Base-by-base conservation (phyloP, 2,797 vertebrate species). In the Anabacerthia variegaticeps region DNA sequence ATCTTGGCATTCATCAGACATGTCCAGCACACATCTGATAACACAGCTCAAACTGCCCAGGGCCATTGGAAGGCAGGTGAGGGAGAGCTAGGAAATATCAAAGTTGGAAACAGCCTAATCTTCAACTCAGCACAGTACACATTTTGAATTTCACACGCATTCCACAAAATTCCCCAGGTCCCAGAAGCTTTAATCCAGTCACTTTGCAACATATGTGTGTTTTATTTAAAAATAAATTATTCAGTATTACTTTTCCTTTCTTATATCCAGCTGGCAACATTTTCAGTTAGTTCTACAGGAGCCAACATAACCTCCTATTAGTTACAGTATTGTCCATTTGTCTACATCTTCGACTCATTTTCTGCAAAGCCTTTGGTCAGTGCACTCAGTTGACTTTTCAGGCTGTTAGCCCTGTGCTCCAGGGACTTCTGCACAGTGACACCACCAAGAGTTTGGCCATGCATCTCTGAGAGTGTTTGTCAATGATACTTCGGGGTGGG, bases 161-260 rank as follows among this genome's bases (percentile, higher is more conserved):
- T 83, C 92, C 77, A 91, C 75, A 68, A 22, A 90, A 91, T 58
- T 95, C 95, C 95, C 89, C 54, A 39, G 61, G 91, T 85, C 94
- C 83, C 94, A 44, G 76, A 93, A 94, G 95, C 93, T 95, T 96
- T 96, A 94, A 95, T 94, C 85, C 95, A 91, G 82, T 88, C 94
- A 88, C 92, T 97, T 95, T 81, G 89, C 95, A 85, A 95, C 83
- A 82, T 94, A 61, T 85, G 89, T 92, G 89, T 71, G 61, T 95
- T 95, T 95, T 94, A 88, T 92, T 96, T 92, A 90, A 94, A 95
- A 95, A 97, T 88, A 97, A 95, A 95, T 96, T 93, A 90, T 84
- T 93, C 89, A 32, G 63, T 85, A 94, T 96, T 96, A 81, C 55
- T 95, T 96, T 93, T 96, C 92, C 89, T 91, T 93, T 88, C 89